These are phyloP conservation scores for Coelopa frigida DNA, from an alignment of 1,140 invertebrate species.

Conservation along the genomic window DNA sequence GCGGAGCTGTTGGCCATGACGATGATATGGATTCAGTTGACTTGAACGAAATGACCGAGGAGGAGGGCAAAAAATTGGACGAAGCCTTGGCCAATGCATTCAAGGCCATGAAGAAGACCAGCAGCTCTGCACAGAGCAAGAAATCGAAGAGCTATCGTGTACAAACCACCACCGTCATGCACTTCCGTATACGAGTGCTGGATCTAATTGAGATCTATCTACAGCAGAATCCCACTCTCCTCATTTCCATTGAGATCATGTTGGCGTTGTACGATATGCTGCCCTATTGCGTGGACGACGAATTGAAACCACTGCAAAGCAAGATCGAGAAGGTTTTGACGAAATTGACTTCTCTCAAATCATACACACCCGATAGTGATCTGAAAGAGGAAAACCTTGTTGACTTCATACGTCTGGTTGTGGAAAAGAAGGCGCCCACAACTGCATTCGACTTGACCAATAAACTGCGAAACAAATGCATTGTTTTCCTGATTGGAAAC, in stretches of 20 bases:
- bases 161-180: slow-evolving; percentile 56
- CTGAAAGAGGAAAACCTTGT: slow-evolving; percentile 49
- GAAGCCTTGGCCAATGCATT: slow-evolving; percentile 63
- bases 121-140: slow-evolving; percentile 19
- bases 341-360: slow-evolving; percentile 52
- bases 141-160: slow-evolving; percentile 58
- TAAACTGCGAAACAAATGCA: slow-evolving; percentile 18
- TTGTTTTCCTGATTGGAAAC: slow-evolving; percentile 14
- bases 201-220: slow-evolving; percentile 65
- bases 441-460: slow-evolving; percentile 13
- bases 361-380: slow-evolving; percentile 47
- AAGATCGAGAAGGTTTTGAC: slow-evolving; percentile 55
- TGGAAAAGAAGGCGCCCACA: slow-evolving; percentile 16
- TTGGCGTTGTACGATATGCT: slow-evolving; percentile 56
- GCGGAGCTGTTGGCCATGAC: slow-evolving; percentile 47
- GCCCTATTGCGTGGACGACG: slow-evolving; percentile 55
- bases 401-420: slow-evolving; percentile 44
- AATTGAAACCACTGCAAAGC: slow-evolving; percentile 59
- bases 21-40: slow-evolving; percentile 64
- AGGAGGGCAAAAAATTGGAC: slow-evolving; percentile 64
- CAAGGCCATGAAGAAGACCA: slow-evolving; percentile 51
- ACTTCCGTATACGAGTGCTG: slow-evolving; percentile 61
- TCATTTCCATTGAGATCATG: slow-evolving; percentile 58
- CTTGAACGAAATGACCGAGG: slow-evolving; percentile 65
- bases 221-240: slow-evolving; percentile 58